These are phyloP conservation scores for Melanotus villosus DNA, from an alignment of 2,888 invertebrate genomes.

Conservation along the genomic window DNA sequence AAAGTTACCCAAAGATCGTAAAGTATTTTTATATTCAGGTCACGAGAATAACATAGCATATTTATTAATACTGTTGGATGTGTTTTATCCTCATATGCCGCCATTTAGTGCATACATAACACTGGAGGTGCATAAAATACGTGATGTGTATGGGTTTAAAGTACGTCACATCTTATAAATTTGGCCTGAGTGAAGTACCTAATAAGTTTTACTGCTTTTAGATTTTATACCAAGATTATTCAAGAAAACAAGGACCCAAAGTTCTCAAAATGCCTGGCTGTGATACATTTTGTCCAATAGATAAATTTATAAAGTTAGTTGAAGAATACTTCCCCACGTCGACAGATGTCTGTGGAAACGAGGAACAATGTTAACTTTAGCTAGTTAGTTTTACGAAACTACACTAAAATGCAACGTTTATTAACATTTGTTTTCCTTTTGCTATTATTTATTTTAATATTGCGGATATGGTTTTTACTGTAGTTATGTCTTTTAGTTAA, in stretches of 20 bases:
- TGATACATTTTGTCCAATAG: constrained; percentile 46
- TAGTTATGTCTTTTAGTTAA: no score
- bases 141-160: constrained; percentile 62
- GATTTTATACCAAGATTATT: constrained; percentile 58
- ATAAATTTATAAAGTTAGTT: constrained; percentile 40
- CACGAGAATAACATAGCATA: constrained; percentile 79
- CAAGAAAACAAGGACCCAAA: constrained; percentile 43
- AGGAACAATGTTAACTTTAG: background rate
- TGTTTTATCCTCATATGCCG: constrained; percentile 71
- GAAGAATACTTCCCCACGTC: constrained; percentile 19
- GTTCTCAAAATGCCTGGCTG: constrained; percentile 47
- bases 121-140: constrained; percentile 44
- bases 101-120: constrained; percentile 46
- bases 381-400: no score
- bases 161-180: no score
- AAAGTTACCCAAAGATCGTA: constrained; percentile 67
- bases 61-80: constrained; percentile 72
- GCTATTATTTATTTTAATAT: no score
- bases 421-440: no score
- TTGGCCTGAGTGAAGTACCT: no score
- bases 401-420: no score
- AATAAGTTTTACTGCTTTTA: constrained; percentile 49
- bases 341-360: constrained; percentile 14
- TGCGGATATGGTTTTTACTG: no score
- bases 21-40: constrained; percentile 74